Percentiles rank a stretch among this genome's conserved stretches.
These are phyloP conservation scores for Meles meles DNA, from an alignment of 2,113 vertebrate genomes.

Conservation along the genomic window DNA sequence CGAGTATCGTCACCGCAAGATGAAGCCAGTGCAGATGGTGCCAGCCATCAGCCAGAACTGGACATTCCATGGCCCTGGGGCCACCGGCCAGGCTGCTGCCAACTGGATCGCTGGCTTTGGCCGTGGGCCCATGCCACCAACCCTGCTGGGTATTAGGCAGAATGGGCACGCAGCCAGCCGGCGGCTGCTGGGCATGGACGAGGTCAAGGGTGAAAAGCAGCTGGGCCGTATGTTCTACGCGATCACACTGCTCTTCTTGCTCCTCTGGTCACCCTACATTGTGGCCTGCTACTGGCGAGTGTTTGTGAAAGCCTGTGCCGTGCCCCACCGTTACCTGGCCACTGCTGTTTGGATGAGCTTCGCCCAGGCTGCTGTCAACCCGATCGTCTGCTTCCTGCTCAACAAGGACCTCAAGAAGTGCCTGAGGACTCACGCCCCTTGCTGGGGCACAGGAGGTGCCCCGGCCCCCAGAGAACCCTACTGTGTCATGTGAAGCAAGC, in stretches of 20 bases:
- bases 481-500: constrained; percentile 90
- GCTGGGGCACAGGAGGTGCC: constrained; percentile 94
- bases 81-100: constrained; percentile 94
- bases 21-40: constrained; percentile 95
- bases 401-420: constrained; percentile 96
- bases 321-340: constrained; percentile 92
- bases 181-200: constrained; percentile 94
- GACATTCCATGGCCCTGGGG: constrained; percentile 96
- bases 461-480: constrained; percentile 94
- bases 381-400: constrained; percentile 94
- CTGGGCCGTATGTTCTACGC: constrained; percentile 96
- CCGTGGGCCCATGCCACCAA: constrained; percentile 94
- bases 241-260: constrained; percentile 93
- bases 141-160: constrained; percentile 93
- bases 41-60: constrained; percentile 97
- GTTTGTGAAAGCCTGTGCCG: constrained; percentile 92
- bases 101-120: constrained; percentile 97
- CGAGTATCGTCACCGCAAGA: constrained; percentile 95
- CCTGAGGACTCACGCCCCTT: constrained; percentile 91
- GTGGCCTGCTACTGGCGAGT: constrained; percentile 97
- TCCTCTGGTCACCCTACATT: constrained; percentile 96
- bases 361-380: constrained; percentile 94
- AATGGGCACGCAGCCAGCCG: constrained; percentile 93
- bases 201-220: constrained; percentile 93
- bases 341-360: constrained; percentile 97